Conservation (phyloP, 2,888 invertebrate genomes). For the Poecilus cupreus region DNA sequence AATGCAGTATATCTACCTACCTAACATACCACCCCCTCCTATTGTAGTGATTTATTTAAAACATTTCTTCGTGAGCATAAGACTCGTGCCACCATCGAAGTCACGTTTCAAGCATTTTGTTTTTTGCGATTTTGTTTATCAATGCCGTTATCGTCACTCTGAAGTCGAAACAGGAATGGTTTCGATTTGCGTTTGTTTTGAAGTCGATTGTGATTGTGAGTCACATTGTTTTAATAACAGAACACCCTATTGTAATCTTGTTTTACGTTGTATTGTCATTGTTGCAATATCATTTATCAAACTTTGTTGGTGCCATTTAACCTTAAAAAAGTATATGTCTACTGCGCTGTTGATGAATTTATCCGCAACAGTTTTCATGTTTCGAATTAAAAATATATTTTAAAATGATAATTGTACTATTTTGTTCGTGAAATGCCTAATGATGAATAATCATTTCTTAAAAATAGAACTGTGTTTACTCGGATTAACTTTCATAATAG, state of each 20-base stretch:
- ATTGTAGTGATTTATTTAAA: slow-evolving; percentile 46
- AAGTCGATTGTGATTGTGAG: neutral
- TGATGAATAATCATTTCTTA: neutral
- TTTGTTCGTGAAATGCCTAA: too few species aligned
- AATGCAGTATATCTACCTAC: slow-evolving; percentile 53
- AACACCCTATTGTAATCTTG: slow-evolving; percentile 9
- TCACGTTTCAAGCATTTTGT: slow-evolving; percentile 29
- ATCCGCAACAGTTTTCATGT: too few species aligned
- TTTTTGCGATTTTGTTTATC: slow-evolving; percentile 44
- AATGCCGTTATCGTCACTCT: slow-evolving; percentile 17
- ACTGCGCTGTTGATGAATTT: too few species aligned
- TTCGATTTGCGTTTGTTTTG: slow-evolving; percentile 2
- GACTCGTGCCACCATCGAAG: slow-evolving; percentile 11
- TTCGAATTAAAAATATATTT: too few species aligned
- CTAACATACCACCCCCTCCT: slow-evolving; percentile 26
- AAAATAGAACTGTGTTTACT: neutral
- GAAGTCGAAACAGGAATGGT: neutral
- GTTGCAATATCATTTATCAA: slow-evolving; percentile 15
- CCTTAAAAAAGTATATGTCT: too few species aligned
- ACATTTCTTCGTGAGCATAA: slow-evolving; percentile 33
- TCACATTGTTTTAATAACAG: slow-evolving; percentile 34
- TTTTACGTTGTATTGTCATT: neutral
- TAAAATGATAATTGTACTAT: too few species aligned
- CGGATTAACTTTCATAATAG: neutral
- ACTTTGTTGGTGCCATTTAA: neutral